Evolutionary conservation across 2,113 vertebrate genomes (phyloP).

Genomic region (Poeciliopsis retropinna): DNA sequence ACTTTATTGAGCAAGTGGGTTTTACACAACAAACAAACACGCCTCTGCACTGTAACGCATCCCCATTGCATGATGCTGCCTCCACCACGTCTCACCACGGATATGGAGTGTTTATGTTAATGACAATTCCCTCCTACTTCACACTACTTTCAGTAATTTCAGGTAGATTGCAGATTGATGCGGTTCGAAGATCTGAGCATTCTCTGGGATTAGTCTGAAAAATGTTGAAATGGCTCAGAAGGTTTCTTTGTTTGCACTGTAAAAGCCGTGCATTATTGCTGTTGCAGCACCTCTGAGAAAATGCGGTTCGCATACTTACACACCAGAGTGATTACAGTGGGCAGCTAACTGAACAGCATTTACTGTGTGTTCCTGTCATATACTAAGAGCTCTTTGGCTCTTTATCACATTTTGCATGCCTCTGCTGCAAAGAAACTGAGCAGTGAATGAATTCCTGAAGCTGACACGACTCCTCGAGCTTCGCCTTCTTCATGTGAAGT

Average conservation of each 20-base stretch:
- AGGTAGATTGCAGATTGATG: background rate
- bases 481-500: conserved; percentile 24
- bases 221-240: background rate
- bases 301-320: background rate
- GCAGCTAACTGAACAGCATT: conserved; percentile 9
- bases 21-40: no score
- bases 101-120: background rate
- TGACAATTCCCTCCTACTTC: background rate
- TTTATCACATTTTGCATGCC: conserved; percentile 6
- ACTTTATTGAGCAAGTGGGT: no score
- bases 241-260: background rate
- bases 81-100: background rate
- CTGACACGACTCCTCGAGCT: conserved; percentile 4
- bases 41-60: background rate
- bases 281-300: background rate
- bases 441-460: conserved; percentile 19
- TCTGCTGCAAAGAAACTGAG: conserved; percentile 15
- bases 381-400: conserved; percentile 14
- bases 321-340: conserved; percentile 1
- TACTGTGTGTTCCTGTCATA: background rate
- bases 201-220: background rate
- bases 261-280: background rate
- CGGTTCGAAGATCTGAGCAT: background rate
- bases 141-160: background rate
- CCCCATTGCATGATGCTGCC: background rate